Percentiles rank a stretch among this genome's conserved stretches.
These are phyloP conservation scores for Phanerotoma sp. DNA, from an alignment of 2,888 invertebrate species.

Conservation along the genomic window DNA sequence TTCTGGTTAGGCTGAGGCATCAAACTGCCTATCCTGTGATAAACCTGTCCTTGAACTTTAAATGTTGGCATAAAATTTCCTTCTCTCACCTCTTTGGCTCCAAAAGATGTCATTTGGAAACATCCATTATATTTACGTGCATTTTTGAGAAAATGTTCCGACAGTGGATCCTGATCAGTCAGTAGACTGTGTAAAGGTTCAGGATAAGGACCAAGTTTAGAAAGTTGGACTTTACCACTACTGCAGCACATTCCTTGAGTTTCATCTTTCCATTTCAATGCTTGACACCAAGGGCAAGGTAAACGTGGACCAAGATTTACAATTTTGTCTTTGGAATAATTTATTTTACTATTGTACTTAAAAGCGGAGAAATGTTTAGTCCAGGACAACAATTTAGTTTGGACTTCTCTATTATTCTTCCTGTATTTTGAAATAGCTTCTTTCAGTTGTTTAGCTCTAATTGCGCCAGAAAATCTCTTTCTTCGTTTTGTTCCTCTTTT, in stretches of 20 bases:
- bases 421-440: conserved; percentile 20
- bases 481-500: conserved; percentile 12
- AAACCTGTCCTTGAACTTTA: conserved; percentile 14
- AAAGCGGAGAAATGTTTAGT: background rate
- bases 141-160: conserved; percentile 20
- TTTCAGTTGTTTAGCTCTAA: too few species aligned
- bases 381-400: conserved; percentile 1
- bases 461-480: too few species aligned
- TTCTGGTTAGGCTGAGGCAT: background rate
- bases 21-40: conserved; percentile 1
- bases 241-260: conserved; percentile 32
- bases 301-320: background rate
- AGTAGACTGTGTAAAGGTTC: conserved; percentile 22
- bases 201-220: conserved; percentile 19
- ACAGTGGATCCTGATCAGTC: background rate
- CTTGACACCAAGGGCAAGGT: conserved; percentile 10
- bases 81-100: background rate
- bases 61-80: conserved; percentile 7
- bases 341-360: too few species aligned
- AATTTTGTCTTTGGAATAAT: background rate
- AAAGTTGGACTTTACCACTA: conserved; percentile 33
- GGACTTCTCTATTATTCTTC: conserved; percentile 1
- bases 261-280: conserved; percentile 32
- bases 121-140: conserved; percentile 27
- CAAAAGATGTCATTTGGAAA: conserved; percentile 32